These are phyloP conservation scores for Hemibagrus wyckioides DNA, from an alignment of 2,113 vertebrate genomes.

Conservation along the genomic window DNA sequence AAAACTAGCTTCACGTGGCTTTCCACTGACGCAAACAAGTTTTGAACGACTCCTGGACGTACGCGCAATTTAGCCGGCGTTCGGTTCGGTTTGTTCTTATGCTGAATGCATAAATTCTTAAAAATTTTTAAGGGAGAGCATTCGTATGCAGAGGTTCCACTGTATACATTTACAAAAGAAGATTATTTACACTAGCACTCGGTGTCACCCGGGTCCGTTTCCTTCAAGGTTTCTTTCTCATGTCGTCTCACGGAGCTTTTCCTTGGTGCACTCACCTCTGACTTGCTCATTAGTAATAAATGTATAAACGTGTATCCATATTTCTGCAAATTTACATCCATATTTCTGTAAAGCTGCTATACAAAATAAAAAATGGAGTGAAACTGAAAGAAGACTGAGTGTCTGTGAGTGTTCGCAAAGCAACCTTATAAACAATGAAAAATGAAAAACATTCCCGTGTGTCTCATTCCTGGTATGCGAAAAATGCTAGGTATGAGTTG, in stretches of 20 bases:
- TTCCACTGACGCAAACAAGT: no score
- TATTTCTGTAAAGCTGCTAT: neutral
- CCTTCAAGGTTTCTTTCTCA: neutral
- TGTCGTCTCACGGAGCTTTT: neutral
- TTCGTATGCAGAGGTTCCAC: no score
- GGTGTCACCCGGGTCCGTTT: neutral
- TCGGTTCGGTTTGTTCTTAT: no score
- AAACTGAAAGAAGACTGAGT: neutral
- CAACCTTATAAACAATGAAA: conserved; percentile 7
- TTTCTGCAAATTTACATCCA: neutral
- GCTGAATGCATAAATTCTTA: no score
- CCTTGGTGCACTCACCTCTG: neutral
- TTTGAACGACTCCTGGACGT: no score
- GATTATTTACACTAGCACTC: neutral
- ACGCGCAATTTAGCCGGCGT: no score
- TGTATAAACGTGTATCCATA: neutral
- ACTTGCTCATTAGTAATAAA: neutral
- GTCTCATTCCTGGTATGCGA: conserved; percentile 12
- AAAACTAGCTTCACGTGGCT: no score
- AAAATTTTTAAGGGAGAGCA: no score
- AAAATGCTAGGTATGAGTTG: conserved; percentile 52
- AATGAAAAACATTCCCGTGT: conserved; percentile 18
- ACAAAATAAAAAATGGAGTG: neutral
- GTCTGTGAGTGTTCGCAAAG: neutral
- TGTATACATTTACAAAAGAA: neutral